A percentile compares a stretch with the other conserved stretches of the same genome.
Conservation (phyloP, 2,888 invertebrate genomes). For the Herminia tarsipennalis region DNA sequence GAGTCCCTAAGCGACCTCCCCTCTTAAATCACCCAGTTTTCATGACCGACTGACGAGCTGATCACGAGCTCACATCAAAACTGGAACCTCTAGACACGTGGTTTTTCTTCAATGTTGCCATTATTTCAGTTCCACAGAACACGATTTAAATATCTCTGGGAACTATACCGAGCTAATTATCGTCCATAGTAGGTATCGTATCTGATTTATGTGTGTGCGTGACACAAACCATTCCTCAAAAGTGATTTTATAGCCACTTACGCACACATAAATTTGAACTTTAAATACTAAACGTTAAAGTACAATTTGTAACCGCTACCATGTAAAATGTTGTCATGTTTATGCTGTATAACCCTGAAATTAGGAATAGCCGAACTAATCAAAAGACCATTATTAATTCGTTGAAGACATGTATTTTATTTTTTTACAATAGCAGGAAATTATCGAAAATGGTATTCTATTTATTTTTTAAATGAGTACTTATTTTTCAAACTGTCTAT, state of each 20-base stretch:
- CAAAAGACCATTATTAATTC: constrained; percentile 71
- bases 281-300: constrained; percentile 50
- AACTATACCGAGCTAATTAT: constrained; percentile 58
- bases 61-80: no score
- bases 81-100: no score
- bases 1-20: no score
- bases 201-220: constrained; percentile 77
- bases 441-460: no score
- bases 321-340: constrained; percentile 71
- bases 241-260: constrained; percentile 72
- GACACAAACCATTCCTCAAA: constrained; percentile 73
- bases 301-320: constrained; percentile 47
- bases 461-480: no score
- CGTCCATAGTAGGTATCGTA: constrained; percentile 62
- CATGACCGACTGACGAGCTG: no score
- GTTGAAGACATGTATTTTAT: constrained; percentile 48
- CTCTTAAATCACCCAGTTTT: no score
- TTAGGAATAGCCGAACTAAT: constrained; percentile 75
- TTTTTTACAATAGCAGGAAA: not conserved
- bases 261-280: constrained; percentile 57
- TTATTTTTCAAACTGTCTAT: no score
- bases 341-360: constrained; percentile 70
- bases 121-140: no score
- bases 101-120: no score
- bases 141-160: constrained; percentile 30